Base-by-base conservation (phyloP, 2,797 vertebrate species). In the Liasis olivaceus region DNA sequence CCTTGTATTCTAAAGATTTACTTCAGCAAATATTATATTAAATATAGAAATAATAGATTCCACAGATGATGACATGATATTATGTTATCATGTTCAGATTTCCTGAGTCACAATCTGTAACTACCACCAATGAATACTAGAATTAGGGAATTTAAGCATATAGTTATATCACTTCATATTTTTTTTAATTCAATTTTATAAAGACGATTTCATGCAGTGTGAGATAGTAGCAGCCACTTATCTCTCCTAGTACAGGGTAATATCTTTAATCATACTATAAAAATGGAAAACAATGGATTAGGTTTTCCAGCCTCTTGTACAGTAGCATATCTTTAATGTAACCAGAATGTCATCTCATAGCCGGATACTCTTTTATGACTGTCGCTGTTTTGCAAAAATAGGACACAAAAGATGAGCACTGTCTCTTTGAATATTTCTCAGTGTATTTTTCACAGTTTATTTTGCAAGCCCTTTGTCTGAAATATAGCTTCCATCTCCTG, bases 391-490 rank as follows among this genome's bases (percentile, higher is more conserved):
- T 87, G 91, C 91, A 94, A 94, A 96, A 96, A 91, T 90, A 95
- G 92, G 0, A 0, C 72, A 93, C 54, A 86, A 28, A 93, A 96
- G 90, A 93, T 62, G 54, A 93, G 6, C 93, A 93, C 11, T 91
- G 93, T 95, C 86, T 20, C 54, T 95, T 92, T 95, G 54, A 51
- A 63, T 91, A 31, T 66, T 95, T 56, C 72, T 91, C 94, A 87
- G 94, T 95, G 93, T 95, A 93, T 93, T 93, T 95, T 92, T 63
- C 36, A 91, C 5, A 91, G 89, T 69, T 93, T 94, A 92, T 95
- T 96, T 93, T 51, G 56, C 6, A 0, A 93, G 81, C 7, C 42
- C 94, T 94, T 95, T 81, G 96, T 84, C 93, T 95, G 88, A 90
- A 91, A 93, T 92, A 64, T 88, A 17, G 63, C 89, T 90, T 93